A percentile compares a stretch with the other conserved stretches of the same genome.
Evolutionary conservation across 1,140 invertebrate species (phyloP).

Genomic region (Piezodorus guildinii): DNA sequence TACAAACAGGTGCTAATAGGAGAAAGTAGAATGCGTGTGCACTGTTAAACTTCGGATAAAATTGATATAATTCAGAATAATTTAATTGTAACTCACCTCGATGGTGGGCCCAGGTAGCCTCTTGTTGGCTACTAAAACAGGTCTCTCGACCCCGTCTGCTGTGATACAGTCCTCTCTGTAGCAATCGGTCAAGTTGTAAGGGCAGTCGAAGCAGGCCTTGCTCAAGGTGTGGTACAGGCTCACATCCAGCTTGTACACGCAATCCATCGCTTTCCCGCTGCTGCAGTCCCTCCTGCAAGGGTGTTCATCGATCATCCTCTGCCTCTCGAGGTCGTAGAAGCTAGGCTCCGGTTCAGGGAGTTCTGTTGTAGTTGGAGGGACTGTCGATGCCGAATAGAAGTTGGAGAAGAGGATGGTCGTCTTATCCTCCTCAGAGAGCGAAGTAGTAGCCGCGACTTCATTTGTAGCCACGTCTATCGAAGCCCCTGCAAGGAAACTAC

Average conservation of each 20-base stretch:
- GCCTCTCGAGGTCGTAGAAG: not conserved
- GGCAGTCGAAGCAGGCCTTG: constrained; percentile 78
- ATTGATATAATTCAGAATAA: too few species aligned
- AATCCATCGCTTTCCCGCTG: constrained; percentile 44
- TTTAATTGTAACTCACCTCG: constrained; percentile 54
- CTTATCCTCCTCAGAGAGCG: not conserved
- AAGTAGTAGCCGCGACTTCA: too few species aligned
- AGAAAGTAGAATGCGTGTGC: too few species aligned
- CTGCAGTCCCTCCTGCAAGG: constrained; percentile 42
- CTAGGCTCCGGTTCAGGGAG: not conserved
- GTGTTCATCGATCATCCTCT: not conserved
- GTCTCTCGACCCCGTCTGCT: constrained; percentile 61
- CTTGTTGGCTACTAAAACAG: constrained; percentile 68
- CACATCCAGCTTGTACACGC: constrained; percentile 55
- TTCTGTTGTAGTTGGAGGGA: not conserved
- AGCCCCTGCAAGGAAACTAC: too few species aligned
- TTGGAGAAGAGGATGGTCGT: constrained; percentile 2
- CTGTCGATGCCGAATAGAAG: not conserved
- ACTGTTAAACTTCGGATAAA: too few species aligned
- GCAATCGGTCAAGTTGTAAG: constrained; percentile 63
- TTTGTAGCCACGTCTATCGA: too few species aligned
- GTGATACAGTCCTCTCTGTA: constrained; percentile 59
- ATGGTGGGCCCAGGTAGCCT: constrained; percentile 76
- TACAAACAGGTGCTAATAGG: too few species aligned
- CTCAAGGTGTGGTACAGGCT: constrained; percentile 74